Conservation (phyloP, 2,797 vertebrate species). For the Macropodus opercularis region DNA sequence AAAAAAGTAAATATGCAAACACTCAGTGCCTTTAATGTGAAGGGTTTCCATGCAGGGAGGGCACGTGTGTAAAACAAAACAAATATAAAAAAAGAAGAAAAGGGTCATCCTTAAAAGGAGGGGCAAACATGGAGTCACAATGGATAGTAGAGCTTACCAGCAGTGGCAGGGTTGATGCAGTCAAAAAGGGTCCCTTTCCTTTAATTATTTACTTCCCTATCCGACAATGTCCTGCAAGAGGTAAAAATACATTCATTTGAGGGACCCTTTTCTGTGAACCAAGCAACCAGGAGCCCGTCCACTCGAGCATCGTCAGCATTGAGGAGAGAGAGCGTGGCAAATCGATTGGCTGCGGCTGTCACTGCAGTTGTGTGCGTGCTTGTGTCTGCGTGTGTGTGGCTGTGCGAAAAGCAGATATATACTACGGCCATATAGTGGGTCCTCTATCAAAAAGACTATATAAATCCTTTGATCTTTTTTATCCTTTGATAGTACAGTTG, state of each 20-base stretch:
- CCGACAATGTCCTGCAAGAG: slow-evolving; percentile 89
- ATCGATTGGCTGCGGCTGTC: slow-evolving; percentile 69
- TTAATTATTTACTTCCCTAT: slow-evolving; percentile 91
- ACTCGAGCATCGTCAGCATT: slow-evolving; percentile 85
- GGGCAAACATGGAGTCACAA: slow-evolving; percentile 83
- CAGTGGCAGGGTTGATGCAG: slow-evolving; percentile 89
- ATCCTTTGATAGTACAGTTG: slow-evolving; percentile 68
- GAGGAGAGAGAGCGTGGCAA: slow-evolving; percentile 67
- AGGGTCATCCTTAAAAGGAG: slow-evolving; percentile 73
- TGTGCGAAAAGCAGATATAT: slow-evolving; percentile 56
- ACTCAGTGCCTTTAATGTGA: slow-evolving; percentile 73
- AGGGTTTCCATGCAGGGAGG: slow-evolving; percentile 82
- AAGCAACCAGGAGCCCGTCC: slow-evolving; percentile 81
- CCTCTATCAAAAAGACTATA: slow-evolving; percentile 66
- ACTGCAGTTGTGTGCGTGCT: slow-evolving; percentile 46
- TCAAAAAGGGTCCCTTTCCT: slow-evolving; percentile 89
- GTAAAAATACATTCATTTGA: slow-evolving; percentile 88
- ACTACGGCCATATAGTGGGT: slow-evolving; percentile 60
- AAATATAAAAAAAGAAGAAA: slow-evolving; percentile 52
- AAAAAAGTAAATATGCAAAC: slow-evolving; percentile 66
- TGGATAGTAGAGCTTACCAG: slow-evolving; percentile 89
- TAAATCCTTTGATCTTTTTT: slow-evolving; percentile 69
- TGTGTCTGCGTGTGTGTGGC: slow-evolving; percentile 24
- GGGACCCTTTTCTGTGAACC: slow-evolving; percentile 86
- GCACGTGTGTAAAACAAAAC: slow-evolving; percentile 67